phyloP scores from a whole-genome alignment of 2,113 vertebrate species.

The Festucalex cinctus region DNA sequence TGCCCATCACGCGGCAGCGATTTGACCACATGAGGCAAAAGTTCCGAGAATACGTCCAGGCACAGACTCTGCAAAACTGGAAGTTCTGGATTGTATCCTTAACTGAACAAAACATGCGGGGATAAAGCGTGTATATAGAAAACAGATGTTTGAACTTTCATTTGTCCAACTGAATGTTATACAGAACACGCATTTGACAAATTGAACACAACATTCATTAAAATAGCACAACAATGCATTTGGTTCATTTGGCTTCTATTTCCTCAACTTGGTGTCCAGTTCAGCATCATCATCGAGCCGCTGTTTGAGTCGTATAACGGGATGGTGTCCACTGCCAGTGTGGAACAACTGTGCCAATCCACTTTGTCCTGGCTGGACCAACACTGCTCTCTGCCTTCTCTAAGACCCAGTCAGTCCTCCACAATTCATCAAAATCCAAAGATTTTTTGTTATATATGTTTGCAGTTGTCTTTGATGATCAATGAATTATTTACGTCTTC shows the following conservation, averaged over 20 bases:
- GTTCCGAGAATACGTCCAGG: slow-evolving; percentile 86
- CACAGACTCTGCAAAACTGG: slow-evolving; percentile 92
- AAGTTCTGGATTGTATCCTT: slow-evolving; percentile 99
- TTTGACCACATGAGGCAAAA: slow-evolving; percentile 92
- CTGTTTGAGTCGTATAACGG: slow-evolving; percentile 95
- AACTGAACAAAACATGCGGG: too few species aligned
- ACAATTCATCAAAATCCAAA: not conserved
- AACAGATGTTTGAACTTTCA: too few species aligned
- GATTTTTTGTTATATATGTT: not conserved
- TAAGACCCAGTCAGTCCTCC: slow-evolving; percentile 84
- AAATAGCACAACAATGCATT: too few species aligned
- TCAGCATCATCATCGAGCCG: slow-evolving; percentile 91
- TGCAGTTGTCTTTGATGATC: not conserved
- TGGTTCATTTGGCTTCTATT: not conserved
- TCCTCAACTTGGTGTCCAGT: slow-evolving; percentile 82
- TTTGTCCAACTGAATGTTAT: not conserved
- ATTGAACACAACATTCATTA: not conserved
- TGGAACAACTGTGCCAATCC: slow-evolving; percentile 86
- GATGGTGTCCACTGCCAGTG: slow-evolving; percentile 90
- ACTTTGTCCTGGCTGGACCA: slow-evolving; percentile 93
- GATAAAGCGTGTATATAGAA: not conserved
- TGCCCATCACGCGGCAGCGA: slow-evolving; percentile 91
- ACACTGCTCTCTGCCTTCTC: slow-evolving; percentile 86
- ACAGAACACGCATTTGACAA: not conserved
- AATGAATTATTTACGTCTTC: too few species aligned